Evolutionary conservation across 2,888 invertebrate genomes (phyloP).

Genomic region (Conops quadrifasciatus): DNA sequence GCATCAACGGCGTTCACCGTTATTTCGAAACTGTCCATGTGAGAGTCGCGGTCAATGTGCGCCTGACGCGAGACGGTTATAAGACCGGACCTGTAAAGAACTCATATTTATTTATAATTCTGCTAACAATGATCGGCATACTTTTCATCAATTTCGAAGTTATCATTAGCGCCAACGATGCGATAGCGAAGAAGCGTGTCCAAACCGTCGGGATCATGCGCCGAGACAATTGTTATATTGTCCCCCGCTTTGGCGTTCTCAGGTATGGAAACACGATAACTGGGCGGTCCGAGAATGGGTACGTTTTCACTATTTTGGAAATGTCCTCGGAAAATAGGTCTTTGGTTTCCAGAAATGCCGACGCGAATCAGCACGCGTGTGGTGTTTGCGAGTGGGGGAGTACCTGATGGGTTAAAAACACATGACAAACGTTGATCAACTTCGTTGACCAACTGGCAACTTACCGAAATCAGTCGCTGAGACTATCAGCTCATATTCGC

Average conservation of each 20-base stretch:
- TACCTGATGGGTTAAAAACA: constrained; percentile 61
- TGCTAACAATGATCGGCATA: constrained; percentile 51
- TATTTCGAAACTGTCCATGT: constrained; percentile 75
- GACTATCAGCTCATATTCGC: constrained; percentile 75
- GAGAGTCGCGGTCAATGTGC: constrained; percentile 74
- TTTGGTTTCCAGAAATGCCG: constrained; percentile 80
- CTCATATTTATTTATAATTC: background rate
- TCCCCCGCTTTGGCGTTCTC: constrained; percentile 77
- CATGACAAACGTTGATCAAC: constrained; percentile 1
- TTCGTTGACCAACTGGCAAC: background rate
- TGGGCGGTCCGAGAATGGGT: constrained; percentile 74
- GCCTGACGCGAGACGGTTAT: constrained; percentile 79
- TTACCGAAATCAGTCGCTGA: constrained; percentile 77
- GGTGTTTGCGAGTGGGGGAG: constrained; percentile 73
- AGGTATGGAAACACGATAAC: constrained; percentile 75
- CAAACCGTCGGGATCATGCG: constrained; percentile 82
- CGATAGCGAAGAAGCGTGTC: constrained; percentile 75
- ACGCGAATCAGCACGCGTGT: constrained; percentile 76
- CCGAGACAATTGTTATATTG: constrained; percentile 75
- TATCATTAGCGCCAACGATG: constrained; percentile 80
- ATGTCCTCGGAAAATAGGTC: constrained; percentile 81
- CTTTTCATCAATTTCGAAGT: constrained; percentile 78
- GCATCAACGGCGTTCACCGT: constrained; percentile 80
- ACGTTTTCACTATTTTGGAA: constrained; percentile 69
- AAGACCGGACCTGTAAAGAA: constrained; percentile 69